Conservation (phyloP, 2,888 invertebrate species). For the Ectemnius continuus region DNA sequence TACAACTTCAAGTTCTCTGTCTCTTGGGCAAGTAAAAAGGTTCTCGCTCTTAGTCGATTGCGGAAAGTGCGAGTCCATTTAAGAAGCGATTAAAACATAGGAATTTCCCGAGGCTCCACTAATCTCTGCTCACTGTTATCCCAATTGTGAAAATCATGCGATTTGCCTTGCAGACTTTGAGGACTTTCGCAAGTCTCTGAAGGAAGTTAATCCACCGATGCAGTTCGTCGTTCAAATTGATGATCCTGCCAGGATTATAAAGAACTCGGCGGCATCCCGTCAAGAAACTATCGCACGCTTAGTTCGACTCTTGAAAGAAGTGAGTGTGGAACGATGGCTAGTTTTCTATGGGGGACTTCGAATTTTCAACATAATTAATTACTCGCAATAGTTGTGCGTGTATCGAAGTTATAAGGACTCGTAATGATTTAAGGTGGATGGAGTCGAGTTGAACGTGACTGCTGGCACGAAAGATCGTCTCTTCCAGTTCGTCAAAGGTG, state of each 20-base stretch:
- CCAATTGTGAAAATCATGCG: not conserved
- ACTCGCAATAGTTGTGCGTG: no score
- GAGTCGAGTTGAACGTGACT: slow-evolving; percentile 81
- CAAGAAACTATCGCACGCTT: slow-evolving; percentile 65
- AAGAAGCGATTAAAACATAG: no score
- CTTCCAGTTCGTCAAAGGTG: slow-evolving; percentile 77
- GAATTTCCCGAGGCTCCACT: no score
- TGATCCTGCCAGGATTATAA: slow-evolving; percentile 65
- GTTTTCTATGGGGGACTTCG: no score
- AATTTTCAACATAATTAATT: no score
- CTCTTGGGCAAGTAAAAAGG: no score
- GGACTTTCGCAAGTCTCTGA: slow-evolving; percentile 65
- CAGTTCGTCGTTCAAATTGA: slow-evolving; percentile 69
- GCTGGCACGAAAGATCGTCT: slow-evolving; percentile 80
- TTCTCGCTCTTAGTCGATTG: no score
- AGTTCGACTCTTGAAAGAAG: slow-evolving; percentile 66
- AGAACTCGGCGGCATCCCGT: slow-evolving; percentile 64
- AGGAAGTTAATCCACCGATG: slow-evolving; percentile 66
- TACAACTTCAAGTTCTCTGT: not conserved
- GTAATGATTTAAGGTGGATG: slow-evolving; percentile 77
- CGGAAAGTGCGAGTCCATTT: no score
- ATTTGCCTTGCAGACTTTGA: slow-evolving; percentile 59
- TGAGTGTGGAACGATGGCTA: slow-evolving; percentile 22
- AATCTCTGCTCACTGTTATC: no score
- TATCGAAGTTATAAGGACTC: no score